Base-by-base conservation (phyloP, 2,888 invertebrate genomes). In the Xiphydria camelus region DNA sequence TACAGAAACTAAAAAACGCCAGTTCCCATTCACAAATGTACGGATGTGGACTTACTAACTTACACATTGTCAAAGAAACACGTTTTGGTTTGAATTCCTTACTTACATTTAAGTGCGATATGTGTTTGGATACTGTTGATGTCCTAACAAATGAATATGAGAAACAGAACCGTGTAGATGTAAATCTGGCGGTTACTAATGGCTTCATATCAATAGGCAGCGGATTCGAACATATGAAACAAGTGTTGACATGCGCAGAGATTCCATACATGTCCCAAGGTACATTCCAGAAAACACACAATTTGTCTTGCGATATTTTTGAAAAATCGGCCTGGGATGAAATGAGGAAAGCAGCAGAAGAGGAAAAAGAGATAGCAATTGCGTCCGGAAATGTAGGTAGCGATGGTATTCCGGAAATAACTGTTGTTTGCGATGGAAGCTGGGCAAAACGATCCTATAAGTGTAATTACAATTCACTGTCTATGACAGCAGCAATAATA, bases 381-480 rank as follows among this genome's bases (percentile, higher is more conserved):
- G 39, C 42, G 23, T 19, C 12, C 7, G 53, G 53, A n/a, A 34
- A 47, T 29, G 43, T 55, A 7, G 46, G 41, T 37, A 17, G 33
- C 6, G 51, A 53, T 14, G 53, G 49, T 15, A 22, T 43, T 7
- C 38, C 53, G 12, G 22, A 44, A 9, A 42, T 51, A 21, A 49
- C 45, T 12, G 53, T 53, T n/a, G 44, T 55, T 35, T 52, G 45
- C 25, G 56, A 56, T 37, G 53, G 51, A 26, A 45, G 41, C 33
- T 56, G 51, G 56, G 26, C 43, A 12, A 53, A 52, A 31, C 31
- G 55, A 14, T 51, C 53, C 10, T 51, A 56, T 26, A 39, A 44
- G 21, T 47, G 45, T 14, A 51, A 53, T 35, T 53, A 51, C 39
- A 46, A 50, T 14, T 39, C 53, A 10, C 32, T 49, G 15, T 55